Conservation (phyloP, 2,888 invertebrate genomes). For the Protophormia terraenovae region DNA sequence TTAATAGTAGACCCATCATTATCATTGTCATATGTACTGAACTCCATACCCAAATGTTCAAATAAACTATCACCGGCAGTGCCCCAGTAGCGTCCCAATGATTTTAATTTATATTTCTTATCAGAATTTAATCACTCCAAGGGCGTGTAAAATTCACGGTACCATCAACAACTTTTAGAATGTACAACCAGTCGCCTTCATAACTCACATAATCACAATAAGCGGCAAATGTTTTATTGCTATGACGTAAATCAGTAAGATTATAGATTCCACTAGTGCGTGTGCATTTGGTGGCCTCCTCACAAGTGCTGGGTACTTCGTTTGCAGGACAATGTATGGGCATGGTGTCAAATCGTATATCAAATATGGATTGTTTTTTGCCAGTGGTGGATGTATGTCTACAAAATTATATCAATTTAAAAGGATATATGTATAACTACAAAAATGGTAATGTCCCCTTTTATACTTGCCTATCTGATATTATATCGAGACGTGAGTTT, state of each 20-base stretch:
- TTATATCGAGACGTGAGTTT: too few species aligned
- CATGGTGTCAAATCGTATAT: slow-evolving; percentile 13
- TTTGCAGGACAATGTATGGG: slow-evolving; percentile 12
- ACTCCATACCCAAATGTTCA: background rate
- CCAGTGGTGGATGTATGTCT: too few species aligned
- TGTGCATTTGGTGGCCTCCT: slow-evolving; percentile 12
- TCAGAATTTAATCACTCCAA: background rate
- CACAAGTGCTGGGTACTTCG: background rate
- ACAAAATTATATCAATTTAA: too few species aligned
- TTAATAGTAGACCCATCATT: background rate
- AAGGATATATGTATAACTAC: too few species aligned
- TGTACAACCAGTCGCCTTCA: slow-evolving; percentile 34
- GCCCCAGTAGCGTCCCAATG: slow-evolving; percentile 26
- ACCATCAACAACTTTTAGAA: slow-evolving; percentile 25
- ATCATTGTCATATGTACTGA: slow-evolving; percentile 18
- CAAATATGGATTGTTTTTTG: too few species aligned
- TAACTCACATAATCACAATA: slow-evolving; percentile 12
- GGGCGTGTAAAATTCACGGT: slow-evolving; percentile 7
- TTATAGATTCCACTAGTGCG: slow-evolving; percentile 24
- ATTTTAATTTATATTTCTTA: slow-evolving; percentile 6
- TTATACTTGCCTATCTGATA: too few species aligned
- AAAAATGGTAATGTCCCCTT: too few species aligned
- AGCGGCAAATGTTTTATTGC: background rate
- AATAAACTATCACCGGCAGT: slow-evolving; percentile 23
- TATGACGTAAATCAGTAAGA: background rate